Conservation (phyloP, 2,888 invertebrate genomes). For the Mechanitis mazaeus region DNA sequence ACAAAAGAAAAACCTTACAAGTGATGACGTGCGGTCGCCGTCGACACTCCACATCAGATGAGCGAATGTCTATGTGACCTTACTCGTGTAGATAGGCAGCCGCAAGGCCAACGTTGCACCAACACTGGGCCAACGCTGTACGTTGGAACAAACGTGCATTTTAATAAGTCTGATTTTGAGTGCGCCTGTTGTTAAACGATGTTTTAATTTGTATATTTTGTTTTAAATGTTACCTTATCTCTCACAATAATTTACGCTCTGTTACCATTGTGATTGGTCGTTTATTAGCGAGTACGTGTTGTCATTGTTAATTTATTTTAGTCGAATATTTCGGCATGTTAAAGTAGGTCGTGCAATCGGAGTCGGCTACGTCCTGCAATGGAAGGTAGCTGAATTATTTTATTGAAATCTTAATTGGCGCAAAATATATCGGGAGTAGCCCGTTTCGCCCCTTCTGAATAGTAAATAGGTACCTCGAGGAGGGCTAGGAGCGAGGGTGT, state of each 20-base stretch:
- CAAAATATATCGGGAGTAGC: constrained; percentile 68
- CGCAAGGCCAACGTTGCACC: constrained; percentile 46
- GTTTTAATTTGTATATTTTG: constrained; percentile 49
- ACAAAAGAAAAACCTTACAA: constrained; percentile 38
- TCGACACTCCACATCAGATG: constrained; percentile 30
- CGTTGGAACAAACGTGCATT: constrained; percentile 55
- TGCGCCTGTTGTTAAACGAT: constrained; percentile 48
- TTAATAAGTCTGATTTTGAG: constrained; percentile 62
- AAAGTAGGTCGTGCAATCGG: constrained; percentile 42
- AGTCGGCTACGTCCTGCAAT: constrained; percentile 52
- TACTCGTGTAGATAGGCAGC: constrained; percentile 32
- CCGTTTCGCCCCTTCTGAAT: constrained; percentile 70
- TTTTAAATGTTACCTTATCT: constrained; percentile 49
- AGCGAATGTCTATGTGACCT: constrained; percentile 33
- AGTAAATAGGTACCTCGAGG: constrained; percentile 64
- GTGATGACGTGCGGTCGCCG: constrained; percentile 33
- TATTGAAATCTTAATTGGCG: constrained; percentile 72
- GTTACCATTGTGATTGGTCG: constrained; percentile 61
- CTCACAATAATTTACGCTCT: constrained; percentile 48
- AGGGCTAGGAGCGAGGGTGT: constrained; percentile 31
- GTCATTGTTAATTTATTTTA: constrained; percentile 38
- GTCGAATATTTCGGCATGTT: constrained; percentile 27
- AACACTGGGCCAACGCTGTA: constrained; percentile 38
- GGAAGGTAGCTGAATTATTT: constrained; percentile 50
- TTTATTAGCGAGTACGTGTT: constrained; percentile 40